phyloP scores from a whole-genome alignment of 2,797 vertebrate genomes.

The Liparis tanakae region DNA sequence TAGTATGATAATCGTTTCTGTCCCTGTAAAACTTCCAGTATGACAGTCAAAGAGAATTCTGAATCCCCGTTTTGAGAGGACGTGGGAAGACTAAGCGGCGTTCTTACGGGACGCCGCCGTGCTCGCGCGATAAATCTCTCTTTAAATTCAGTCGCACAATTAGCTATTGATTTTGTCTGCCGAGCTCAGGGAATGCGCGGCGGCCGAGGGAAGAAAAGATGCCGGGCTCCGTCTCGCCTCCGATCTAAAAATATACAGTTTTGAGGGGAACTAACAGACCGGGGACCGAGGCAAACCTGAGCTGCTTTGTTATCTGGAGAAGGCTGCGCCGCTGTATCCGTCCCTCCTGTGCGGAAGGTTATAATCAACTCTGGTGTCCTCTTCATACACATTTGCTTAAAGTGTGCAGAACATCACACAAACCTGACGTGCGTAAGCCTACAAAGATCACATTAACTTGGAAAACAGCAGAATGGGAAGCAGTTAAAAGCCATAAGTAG shows the following conservation, averaged over 20 bases:
- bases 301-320: slow-evolving; percentile 47
- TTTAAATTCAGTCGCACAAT: slow-evolving; percentile 16
- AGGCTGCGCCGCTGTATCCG: background rate
- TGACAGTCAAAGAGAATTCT: background rate
- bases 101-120: slow-evolving; percentile 3
- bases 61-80: background rate
- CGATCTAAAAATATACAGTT: slow-evolving; percentile 60
- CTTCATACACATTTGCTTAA: slow-evolving; percentile 12
- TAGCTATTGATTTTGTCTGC: slow-evolving; percentile 24
- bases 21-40: background rate
- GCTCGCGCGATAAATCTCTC: slow-evolving; percentile 14
- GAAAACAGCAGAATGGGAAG: slow-evolving; percentile 2
- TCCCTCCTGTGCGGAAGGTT: slow-evolving; percentile 14
- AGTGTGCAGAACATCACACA: slow-evolving; percentile 15
- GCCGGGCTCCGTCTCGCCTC: slow-evolving; percentile 22
- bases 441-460: slow-evolving; percentile 16
- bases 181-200: slow-evolving; percentile 33
- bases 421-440: slow-evolving; percentile 1
- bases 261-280: slow-evolving; percentile 53
- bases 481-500: slow-evolving; percentile 32
- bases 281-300: slow-evolving; percentile 45
- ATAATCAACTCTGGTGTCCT: slow-evolving; percentile 11
- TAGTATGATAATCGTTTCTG: background rate
- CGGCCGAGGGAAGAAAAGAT: slow-evolving; percentile 3
- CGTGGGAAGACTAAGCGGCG: background rate